Evolutionary conservation across 2,797 vertebrate genomes (phyloP), one percentile per base, ranked within the genome.

Genomic region (Mus spretus): DNA sequence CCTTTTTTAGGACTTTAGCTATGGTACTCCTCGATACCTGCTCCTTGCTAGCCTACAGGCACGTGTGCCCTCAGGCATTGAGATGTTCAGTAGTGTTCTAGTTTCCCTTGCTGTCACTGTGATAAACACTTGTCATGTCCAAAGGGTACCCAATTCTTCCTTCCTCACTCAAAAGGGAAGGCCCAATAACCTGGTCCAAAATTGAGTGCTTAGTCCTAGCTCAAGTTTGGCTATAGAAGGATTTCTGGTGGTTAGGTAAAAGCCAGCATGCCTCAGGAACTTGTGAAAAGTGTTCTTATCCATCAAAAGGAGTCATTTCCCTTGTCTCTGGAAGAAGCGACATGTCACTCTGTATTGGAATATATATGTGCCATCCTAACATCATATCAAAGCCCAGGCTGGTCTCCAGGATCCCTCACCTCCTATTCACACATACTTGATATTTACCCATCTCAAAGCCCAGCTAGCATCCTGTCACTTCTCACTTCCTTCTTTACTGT

Each of bases 1-100:
- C 26, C 24, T 59, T 88, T 90, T 24, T 17, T 19, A 3, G 34
- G 24, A 10, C 63, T 80, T 20, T 34, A 72, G 85, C 4, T 72
- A 4, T 65, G 14, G 10, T 12, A 6, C 9, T 13, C 0, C 6
- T 6, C 1, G 1, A 4, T 1, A 2, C 2, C 53, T 57, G 44
- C 28, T 89, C 19, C n/a, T 40, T 40, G 19, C 34, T 61, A 50
- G 26, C 26, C 47, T 37, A 0, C 13, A 40, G 67, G 14, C 83
- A 53, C 9, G 86, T 44, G 87, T 1, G 72, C 34, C 28, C 47
- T 28, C 37, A 59, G n/a, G 7, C 37, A 44, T 89, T 90, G 88
- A 80, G 80, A 70, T 93, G 63, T 63, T 90, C 67, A 50, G 14
- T 9, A 75, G 47, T 8, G 15, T 74, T 57, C n/a, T 31, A 8